Evolutionary conservation across 2,797 vertebrate genomes (phyloP), one percentile per base, ranked within the genome.

Genomic region (Leptoclinus maculatus): DNA sequence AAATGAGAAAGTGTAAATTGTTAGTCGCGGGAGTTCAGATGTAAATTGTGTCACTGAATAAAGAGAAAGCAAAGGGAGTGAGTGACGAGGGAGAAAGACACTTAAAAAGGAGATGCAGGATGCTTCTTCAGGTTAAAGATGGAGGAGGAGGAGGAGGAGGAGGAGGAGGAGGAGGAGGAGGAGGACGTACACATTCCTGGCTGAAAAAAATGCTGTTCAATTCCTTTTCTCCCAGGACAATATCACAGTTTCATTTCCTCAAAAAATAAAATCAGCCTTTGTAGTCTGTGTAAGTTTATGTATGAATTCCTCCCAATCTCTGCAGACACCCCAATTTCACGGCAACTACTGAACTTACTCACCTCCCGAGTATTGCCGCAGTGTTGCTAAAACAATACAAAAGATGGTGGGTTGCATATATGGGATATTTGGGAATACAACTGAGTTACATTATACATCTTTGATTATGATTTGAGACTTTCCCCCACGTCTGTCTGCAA

Each of bases 181-280:
- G 45, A 47, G 45, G 14, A 47, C 1, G 27, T 41, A 16, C 56
- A 34, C 56, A 66, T 59, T 43, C 3, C 19, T 1, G 12, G 17
- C 23, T 64, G 4, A 34, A 43, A 27, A 51, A 43, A 47, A 56
- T 13, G 3, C 32, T 25, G 34, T 79, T 79, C 43, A 16, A n/a
- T 49, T 76, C 74, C 0, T 80, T 77, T 74, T 62, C 57, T 79
- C 71, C 23, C 36, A 32, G 69, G 69, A 84, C 67, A 72, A 76
- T 74, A 81, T 82, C 65, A 79, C 56, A 62, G 60, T 81, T 87
- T 88, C n/a, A 79, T 87, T 80, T 91, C 78, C 76, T 77, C 77
- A 69, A 76, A 83, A 86, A 87, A 89, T 76, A 56, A 80, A 85
- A 83, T 85, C 59, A 70, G 64, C 51, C 43, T 86, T 82, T 91